These are phyloP conservation scores for Drosophila quinaria DNA, from an alignment of 2,888 invertebrate genomes.

Conservation along the genomic window DNA sequence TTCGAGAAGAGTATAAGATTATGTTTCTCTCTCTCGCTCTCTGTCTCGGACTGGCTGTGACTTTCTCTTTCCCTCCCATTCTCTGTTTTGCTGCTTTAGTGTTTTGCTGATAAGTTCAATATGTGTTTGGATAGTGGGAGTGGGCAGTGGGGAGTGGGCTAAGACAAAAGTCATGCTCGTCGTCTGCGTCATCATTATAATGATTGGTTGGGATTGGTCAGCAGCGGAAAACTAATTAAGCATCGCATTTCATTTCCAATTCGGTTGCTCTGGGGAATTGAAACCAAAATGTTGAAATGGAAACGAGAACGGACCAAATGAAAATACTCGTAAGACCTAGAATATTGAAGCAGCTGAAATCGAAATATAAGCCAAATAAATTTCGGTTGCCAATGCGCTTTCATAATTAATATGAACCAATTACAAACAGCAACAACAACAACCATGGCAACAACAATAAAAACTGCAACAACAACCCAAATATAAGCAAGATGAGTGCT, in stretches of 20 bases:
- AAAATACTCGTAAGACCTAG: conserved; percentile 11
- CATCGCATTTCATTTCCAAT: conserved; percentile 78
- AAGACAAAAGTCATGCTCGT: conserved; percentile 40
- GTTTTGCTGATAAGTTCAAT: conserved; percentile 26
- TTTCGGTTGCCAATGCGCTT: conserved; percentile 76
- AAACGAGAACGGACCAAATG: conserved; percentile 14
- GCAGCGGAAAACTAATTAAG: conserved; percentile 73
- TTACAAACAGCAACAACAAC: conserved; percentile 44
- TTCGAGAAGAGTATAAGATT: conserved; percentile 8
- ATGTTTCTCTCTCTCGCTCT: neutral
- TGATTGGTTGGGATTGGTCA: conserved; percentile 50
- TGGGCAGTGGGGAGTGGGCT: conserved; percentile 24
- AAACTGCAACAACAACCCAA: neutral
- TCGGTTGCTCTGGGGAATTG: conserved; percentile 49
- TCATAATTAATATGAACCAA: conserved; percentile 79
- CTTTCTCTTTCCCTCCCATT: neutral
- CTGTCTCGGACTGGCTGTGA: neutral
- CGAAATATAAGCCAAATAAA: conserved; percentile 80
- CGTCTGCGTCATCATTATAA: conserved; percentile 55
- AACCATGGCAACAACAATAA: conserved; percentile 13
- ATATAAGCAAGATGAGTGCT: conserved; percentile 21
- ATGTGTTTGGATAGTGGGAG: neutral
- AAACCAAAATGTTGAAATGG: conserved; percentile 11
- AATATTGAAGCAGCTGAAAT: conserved; percentile 55
- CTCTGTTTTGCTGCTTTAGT: neutral